Evolutionary conservation across 1,140 invertebrate genomes (phyloP), one percentile per base, ranked within the genome.

Genomic region (Neodiprion fabricii): DNA sequence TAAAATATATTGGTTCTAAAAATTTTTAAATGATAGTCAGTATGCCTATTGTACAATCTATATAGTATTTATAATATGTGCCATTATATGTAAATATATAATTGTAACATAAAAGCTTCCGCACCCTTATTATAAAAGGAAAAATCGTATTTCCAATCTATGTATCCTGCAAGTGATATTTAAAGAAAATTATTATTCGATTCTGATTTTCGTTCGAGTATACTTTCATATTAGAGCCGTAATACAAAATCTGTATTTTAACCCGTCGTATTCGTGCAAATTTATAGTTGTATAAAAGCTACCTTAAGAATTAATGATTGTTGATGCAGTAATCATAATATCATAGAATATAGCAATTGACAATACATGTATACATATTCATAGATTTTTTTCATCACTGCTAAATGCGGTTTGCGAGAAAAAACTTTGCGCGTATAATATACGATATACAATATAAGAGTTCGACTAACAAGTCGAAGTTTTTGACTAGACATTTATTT

Each of bases 251-350:
- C 12, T 53, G 49, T 14, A 50, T n/a, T 71, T 40, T 67, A 66
- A 23, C 23, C 28, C n/a, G 69, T 72, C 23, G 74, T 73, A 48
- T 72, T 40, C 23, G 68, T 67, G 9, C 53, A 61, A 61, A 74
- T 79, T 77, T 76, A 76, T 50, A 76, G 75, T 49, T 78, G 79
- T 85, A 86, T 74, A 85, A 86, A 86, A 86, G 78, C 81, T 84
- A 84, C 81, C 82, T 85, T 85, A 85, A 78, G 74, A 83, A 82
- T 82, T 85, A 84, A 79, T 84, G 82, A 85, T 84, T 86, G 82
- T 79, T 79, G 48, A 82, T 82, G 79, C 80, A 83, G 75, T 76
- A 74, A 77, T 80, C 28, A 40, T 61, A 61, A 61, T 61, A 61
- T 61, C n/a, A 61, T 74, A 79, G 75, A 82, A 78, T 79, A 71